Evolutionary conservation across 2,797 vertebrate genomes (phyloP).

Genomic region (Sparus aurata): DNA sequence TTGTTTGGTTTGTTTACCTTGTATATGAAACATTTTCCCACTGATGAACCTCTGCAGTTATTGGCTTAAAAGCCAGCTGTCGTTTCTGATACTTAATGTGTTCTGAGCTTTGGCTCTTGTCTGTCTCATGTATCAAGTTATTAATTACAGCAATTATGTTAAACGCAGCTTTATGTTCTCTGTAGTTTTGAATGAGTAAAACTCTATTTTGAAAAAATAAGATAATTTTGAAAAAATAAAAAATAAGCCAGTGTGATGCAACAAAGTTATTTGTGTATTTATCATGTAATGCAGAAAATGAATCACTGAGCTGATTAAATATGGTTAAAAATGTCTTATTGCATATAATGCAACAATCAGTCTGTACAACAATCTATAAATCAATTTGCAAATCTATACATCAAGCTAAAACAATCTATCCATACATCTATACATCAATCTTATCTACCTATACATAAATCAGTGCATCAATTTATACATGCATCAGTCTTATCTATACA

Average conservation of each 20-base stretch:
- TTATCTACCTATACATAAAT: too few relatives aligned
- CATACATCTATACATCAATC: too few relatives aligned
- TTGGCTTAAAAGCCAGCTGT: constrained; percentile 15
- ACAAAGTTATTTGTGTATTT: constrained; percentile 55
- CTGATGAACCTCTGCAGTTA: constrained; percentile 39
- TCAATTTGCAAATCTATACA: too few relatives aligned
- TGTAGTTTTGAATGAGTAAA: constrained; percentile 72
- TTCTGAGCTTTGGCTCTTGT: constrained; percentile 34
- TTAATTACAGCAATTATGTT: constrained; percentile 50
- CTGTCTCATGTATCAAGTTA: constrained; percentile 54
- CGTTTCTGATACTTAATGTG: constrained; percentile 33
- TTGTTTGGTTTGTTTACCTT: too few relatives aligned
- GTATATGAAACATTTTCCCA: not conserved
- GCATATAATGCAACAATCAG: too few relatives aligned
- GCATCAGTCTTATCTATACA: too few relatives aligned
- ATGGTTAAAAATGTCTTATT: constrained; percentile 19
- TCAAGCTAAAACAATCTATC: too few relatives aligned
- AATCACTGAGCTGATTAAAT: constrained; percentile 49
- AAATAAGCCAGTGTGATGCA: constrained; percentile 57
- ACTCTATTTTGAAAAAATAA: constrained; percentile 78
- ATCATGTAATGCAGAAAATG: constrained; percentile 42
- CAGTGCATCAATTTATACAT: too few relatives aligned
- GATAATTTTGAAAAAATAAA: constrained; percentile 65
- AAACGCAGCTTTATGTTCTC: constrained; percentile 68
- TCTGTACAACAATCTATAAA: too few relatives aligned